These are phyloP conservation scores for Tenebrosternarchus preto DNA, from an alignment of 2,113 vertebrate species.

Conservation along the genomic window DNA sequence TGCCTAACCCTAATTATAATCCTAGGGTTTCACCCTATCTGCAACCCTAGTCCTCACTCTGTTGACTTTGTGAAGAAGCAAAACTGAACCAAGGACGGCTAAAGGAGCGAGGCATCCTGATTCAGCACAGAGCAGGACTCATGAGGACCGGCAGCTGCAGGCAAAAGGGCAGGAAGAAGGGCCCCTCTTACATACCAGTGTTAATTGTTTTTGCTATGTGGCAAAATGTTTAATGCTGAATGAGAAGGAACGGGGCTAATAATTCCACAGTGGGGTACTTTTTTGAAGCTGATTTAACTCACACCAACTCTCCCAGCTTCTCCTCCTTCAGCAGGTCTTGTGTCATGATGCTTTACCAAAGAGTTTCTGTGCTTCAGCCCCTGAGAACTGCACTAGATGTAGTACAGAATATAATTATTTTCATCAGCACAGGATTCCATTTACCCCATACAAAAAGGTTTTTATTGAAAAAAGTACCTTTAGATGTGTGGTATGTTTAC, in stretches of 20 bases:
- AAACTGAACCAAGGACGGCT: constrained; percentile 86
- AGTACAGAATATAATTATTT: constrained; percentile 9
- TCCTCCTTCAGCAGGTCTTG: no score
- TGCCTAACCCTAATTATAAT: no score
- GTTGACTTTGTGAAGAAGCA: constrained; percentile 76
- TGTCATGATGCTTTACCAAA: no score
- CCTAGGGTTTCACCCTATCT: no score
- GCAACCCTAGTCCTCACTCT: constrained; percentile 23
- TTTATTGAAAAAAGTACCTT: no score
- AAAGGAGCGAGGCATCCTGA: constrained; percentile 85
- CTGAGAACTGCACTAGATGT: background rate
- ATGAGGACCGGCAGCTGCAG: constrained; percentile 70
- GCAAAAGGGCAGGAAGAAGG: constrained; percentile 82
- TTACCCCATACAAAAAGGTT: no score
- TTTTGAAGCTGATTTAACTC: no score
- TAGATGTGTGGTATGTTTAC: no score
- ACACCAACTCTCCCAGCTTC: no score
- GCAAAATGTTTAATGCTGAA: constrained; percentile 79
- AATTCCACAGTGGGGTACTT: background rate
- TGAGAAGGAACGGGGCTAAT: constrained; percentile 50
- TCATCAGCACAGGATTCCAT: background rate
- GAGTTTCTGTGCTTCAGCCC: background rate
- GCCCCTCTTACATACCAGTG: constrained; percentile 76
- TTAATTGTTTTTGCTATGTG: constrained; percentile 84
- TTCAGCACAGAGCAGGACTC: constrained; percentile 89